Evolutionary conservation across 1,140 invertebrate species (phyloP), one percentile per base, ranked within the genome.

Genomic region (Ridgeia piscesae): DNA sequence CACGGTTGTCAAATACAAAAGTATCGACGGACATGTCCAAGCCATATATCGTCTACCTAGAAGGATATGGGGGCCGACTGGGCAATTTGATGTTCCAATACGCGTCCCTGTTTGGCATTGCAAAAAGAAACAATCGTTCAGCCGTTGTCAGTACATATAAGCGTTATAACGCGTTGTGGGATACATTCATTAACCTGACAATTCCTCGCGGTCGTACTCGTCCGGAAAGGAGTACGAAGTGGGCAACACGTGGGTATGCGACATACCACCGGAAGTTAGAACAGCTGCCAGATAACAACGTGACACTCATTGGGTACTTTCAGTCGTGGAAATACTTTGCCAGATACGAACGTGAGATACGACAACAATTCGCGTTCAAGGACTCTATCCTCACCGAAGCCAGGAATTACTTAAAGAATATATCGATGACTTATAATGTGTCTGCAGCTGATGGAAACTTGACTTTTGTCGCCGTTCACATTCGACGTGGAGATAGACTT

Each of bases 81-180:
- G 92, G 92, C 34, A 93, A 93, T 58, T 35, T 35, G 31, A 92
- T 93, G 33, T 93, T 93, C 34, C 77, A 88, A 89, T 93, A 92
- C 48, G 92, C 91, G 35, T 77, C 92, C 58, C 35, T 91, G 33
- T 33, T 35, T 35, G 48, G 50, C 6, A 42, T 93, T 11, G 92
- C 91, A 33, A 31, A 88, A 50, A 35, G 33, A 11, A n/a, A 34
- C 31, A 91, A 91, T 34, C 31, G 31, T 34, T 34, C 33, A 33
- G 35, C 91, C 31, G 35, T 33, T 9, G 35, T 91, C 33, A 35
- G 35, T 11, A 48, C 33, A 91, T n/a, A n/a, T n/a, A 48, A n/a
- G 14, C 35, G 6, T n/a, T 33, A 42, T 33, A n/a, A 34, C 17
- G 34, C 11, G 6, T n/a, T 34, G 33, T 33, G 34, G 14, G 34